Evolutionary conservation across 2,888 invertebrate genomes (phyloP), one percentile per base, ranked within the genome.

Genomic region (Cyclophora punctaria): DNA sequence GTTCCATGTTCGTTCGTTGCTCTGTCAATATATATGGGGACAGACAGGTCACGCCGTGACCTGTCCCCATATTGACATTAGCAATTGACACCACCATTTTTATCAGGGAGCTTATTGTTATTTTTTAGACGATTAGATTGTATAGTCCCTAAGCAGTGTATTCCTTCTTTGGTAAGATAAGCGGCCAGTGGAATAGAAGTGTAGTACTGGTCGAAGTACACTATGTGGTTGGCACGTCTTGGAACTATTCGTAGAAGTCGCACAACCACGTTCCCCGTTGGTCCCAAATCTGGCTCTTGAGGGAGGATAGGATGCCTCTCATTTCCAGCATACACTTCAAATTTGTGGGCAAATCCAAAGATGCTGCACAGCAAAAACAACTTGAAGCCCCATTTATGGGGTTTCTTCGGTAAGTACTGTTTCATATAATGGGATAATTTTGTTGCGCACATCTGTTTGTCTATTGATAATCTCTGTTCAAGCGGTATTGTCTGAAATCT

Each of bases 401-500:
- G 60, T 50, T 64, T 63, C 7, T 62, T 62, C 20, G 59, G 62
- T 33, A 58, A 41, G 50, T 59, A 61, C 4, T 60, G 62, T 50
- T 60, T 60, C 40, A 63, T 37, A 5, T 60, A 62, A 41, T 63
- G 59, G 43, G 49, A 53, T 46, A 65, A 57, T 54, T 62, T 41
- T 3, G 41, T 41, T 7, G 41, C 41, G 41, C 41, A 41, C 41
- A 41, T 41, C 41, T 41, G 41, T 48, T 68, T 62, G 54, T 66
- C 63, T 52, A 64, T 57, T 5, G 69, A 68, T 43, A 73, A 60
- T 50, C 59, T 50, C 58, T 65, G 60, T 47, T 73, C 66, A 40
- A 67, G 53, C 45, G 71, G 57, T 49, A 75, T 55, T 47, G 54
- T 54, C 5, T 52, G 49, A 64, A 73, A 73, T 52, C 53, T 67